A percentile compares a stretch with the other conserved stretches of the same genome.
These are phyloP conservation scores for Parotia lawesii DNA, from an alignment of 2,113 vertebrate genomes.

Conservation along the genomic window DNA sequence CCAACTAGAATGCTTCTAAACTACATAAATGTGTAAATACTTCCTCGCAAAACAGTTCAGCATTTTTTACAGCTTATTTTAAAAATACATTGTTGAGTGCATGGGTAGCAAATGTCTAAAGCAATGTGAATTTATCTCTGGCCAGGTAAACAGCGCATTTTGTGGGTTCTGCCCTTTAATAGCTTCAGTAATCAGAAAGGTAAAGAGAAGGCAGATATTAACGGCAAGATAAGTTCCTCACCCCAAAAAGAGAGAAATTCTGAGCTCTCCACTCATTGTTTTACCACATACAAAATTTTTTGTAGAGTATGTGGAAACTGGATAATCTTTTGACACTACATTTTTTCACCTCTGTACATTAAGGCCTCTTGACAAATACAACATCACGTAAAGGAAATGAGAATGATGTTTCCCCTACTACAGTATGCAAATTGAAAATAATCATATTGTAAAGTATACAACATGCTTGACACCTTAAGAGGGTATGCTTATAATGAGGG, in stretches of 20 bases:
- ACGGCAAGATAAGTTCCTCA: background rate
- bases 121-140: background rate
- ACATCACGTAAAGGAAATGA: background rate
- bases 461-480: constrained; percentile 19
- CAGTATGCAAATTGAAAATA: background rate
- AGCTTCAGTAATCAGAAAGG: background rate
- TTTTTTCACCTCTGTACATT: background rate
- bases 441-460: constrained; percentile 3
- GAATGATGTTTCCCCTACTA: background rate
- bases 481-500: constrained; percentile 8
- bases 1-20: constrained; percentile 28
- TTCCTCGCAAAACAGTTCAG: constrained; percentile 17
- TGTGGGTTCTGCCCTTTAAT: background rate
- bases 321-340: background rate
- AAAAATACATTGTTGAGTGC: background rate
- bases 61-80: background rate
- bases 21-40: constrained; percentile 34
- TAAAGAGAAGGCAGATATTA: background rate
- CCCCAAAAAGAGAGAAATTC: background rate
- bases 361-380: background rate
- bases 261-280: background rate
- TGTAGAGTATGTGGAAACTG: background rate
- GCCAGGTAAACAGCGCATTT: background rate
- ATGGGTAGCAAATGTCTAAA: background rate
- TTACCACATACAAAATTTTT: background rate